Conservation (phyloP, 1,140 invertebrate species). For the Drosophila sucinea region DNA sequence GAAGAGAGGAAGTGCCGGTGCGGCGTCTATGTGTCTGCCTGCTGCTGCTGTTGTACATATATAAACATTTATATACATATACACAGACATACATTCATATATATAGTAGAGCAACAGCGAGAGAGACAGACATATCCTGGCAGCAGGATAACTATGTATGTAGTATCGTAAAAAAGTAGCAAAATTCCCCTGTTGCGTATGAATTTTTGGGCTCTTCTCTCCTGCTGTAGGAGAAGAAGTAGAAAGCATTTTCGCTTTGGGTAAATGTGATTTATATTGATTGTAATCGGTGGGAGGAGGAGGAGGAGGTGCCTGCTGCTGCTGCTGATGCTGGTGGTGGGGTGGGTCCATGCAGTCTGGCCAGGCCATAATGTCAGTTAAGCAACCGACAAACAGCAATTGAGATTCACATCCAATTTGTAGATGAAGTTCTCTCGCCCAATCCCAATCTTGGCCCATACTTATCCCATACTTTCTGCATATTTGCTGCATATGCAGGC, state of each 20-base stretch:
- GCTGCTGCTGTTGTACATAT: constrained; percentile 61
- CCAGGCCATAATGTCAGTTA: constrained; percentile 54
- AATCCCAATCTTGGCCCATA: not conserved
- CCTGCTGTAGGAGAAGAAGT: constrained; percentile 71
- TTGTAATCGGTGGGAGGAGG: constrained; percentile 60
- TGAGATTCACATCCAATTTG: constrained; percentile 49
- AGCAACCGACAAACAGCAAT: constrained; percentile 68
- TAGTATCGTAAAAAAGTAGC: constrained; percentile 59
- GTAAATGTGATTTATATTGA: constrained; percentile 82
- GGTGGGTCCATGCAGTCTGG: constrained; percentile 19
- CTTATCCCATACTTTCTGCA: not conserved
- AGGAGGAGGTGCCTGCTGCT: not conserved
- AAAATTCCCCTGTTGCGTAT: constrained; percentile 80
- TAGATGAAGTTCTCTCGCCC: constrained; percentile 31
- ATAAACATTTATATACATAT: constrained; percentile 48
- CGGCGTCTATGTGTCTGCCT: constrained; percentile 26
- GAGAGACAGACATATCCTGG: constrained; percentile 1
- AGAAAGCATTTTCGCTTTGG: constrained; percentile 81
- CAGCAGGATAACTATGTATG: constrained; percentile 1
- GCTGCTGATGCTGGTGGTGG: constrained; percentile 43
- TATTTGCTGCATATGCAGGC: constrained; percentile 37
- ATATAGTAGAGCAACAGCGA: not conserved
- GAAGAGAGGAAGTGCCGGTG: constrained; percentile 31
- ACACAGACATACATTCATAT: not conserved
- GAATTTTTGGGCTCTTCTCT: constrained; percentile 76